Evolutionary conservation across 2,113 vertebrate species (phyloP).

Genomic region (Kobus ellipsiprymnus): DNA sequence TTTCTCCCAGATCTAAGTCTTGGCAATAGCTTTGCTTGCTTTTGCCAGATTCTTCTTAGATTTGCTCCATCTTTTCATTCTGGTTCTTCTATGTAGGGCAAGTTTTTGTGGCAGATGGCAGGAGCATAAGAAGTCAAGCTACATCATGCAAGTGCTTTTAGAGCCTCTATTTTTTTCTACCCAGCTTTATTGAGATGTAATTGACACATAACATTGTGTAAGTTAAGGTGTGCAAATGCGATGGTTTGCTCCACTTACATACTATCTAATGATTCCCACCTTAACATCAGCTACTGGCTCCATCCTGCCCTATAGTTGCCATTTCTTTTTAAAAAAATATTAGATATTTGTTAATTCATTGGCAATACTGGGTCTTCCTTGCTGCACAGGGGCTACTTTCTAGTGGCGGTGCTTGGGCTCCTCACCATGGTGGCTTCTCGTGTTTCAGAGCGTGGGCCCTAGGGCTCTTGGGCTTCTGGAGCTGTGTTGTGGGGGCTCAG

Average conservation of each 20-base stretch:
- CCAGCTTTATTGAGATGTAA: neutral
- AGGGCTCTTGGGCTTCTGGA: neutral
- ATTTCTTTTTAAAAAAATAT: neutral
- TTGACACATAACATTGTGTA: neutral
- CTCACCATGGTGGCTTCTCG: neutral
- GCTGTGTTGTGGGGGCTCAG: neutral
- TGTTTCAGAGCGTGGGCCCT: neutral
- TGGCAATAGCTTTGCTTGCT: neutral
- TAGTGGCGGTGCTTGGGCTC: neutral
- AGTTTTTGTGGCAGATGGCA: neutral
- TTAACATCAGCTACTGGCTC: neutral
- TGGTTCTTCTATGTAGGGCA: neutral
- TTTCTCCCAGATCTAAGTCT: neutral
- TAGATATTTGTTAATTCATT: neutral
- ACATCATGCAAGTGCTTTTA: neutral
- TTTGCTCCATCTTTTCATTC: neutral
- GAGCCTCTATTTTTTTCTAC: neutral
- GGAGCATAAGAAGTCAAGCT: neutral
- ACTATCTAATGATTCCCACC: neutral
- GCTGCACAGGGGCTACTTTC: neutral
- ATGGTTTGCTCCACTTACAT: neutral
- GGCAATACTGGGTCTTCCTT: neutral
- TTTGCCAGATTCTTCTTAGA: neutral
- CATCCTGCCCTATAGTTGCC: neutral
- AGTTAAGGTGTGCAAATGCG: neutral